Evolutionary conservation across 2,888 invertebrate species (phyloP), one percentile per base, ranked within the genome.

Genomic region (Shargacucullia verbasci): DNA sequence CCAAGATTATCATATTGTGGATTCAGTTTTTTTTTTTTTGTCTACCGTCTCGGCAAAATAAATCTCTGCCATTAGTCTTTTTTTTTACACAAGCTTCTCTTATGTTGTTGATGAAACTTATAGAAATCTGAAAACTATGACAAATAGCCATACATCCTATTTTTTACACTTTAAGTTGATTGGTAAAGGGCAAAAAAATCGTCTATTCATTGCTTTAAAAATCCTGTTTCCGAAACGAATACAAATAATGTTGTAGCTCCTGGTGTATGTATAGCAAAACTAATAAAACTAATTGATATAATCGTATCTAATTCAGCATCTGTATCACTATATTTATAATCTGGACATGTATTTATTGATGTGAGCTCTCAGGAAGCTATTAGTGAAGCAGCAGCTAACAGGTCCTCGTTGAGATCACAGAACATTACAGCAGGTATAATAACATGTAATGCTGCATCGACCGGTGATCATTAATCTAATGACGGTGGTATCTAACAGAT

Each of bases 331-430:
- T 20, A 20, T 39, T 43, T 29, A 46, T 29, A 15, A 11, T 47
- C 13, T 20, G 37, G 35, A 37, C 27, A 29, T 35, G 46, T 44
- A 64, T 58, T 47, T 53, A 53, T 59, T 20, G 15, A n/a, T 37
- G 29, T 13, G 20, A 39, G 69, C 37, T 39, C 31, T 37, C 35
- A 38, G 56, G 61, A 56, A 57, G 41, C 55, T 57, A 73, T 73
- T 66, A 53, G 62, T 73, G 66, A 70, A 57, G 39, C 38, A n/a
- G 29, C 41, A 53, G 59, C 52, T 62, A 62, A 70, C 69, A 54
- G 53, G 69, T 60, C 39, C 41, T 54, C 35, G 44, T 56, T 48
- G 41, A 56, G 70, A 52, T 57, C 43, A 39, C 38, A 38, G 20
- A 46, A 59, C 63, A 59, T 34, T 49, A 34, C 10, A 25, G 44